Conservation (phyloP, 2,888 invertebrate genomes). For the Eupeodes luniger region DNA sequence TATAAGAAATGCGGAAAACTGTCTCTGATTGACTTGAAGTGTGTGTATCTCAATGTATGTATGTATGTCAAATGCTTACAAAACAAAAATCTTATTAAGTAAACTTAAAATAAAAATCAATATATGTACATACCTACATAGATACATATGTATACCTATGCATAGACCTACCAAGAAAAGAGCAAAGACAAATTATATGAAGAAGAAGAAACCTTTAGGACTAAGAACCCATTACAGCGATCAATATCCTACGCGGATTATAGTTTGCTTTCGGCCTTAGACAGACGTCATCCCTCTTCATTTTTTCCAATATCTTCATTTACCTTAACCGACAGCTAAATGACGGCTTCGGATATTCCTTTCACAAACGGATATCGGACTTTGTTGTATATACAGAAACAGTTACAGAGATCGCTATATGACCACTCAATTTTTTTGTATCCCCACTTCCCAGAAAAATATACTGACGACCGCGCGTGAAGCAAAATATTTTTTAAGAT, state of each 20-base stretch:
- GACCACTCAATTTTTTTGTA: constrained; percentile 43
- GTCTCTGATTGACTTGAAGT: constrained; percentile 65
- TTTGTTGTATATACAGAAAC: constrained; percentile 14
- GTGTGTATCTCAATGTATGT: constrained; percentile 44
- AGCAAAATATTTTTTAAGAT: constrained; percentile 33
- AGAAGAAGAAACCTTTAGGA: constrained; percentile 50
- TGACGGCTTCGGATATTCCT: constrained; percentile 72
- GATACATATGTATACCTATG: too few relatives aligned
- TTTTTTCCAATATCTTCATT: constrained; percentile 74
- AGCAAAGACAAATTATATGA: background rate
- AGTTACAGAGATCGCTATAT: constrained; percentile 55
- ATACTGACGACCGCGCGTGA: constrained; percentile 54
- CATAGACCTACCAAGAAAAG: background rate
- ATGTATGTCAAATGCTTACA: constrained; percentile 49
- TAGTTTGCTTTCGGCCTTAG: constrained; percentile 65
- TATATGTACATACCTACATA: background rate
- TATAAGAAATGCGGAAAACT: constrained; percentile 11
- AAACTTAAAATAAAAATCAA: constrained; percentile 49
- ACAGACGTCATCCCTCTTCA: constrained; percentile 75
- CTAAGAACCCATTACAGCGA: constrained; percentile 72
- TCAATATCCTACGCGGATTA: constrained; percentile 73
- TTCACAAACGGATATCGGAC: constrained; percentile 66
- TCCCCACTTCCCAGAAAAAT: constrained; percentile 8
- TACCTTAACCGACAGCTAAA: constrained; percentile 74
- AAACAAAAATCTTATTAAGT: constrained; percentile 35